Evolutionary conservation across 2,113 vertebrate genomes (phyloP).

Genomic region (Dendropsophus ebraccatus): DNA sequence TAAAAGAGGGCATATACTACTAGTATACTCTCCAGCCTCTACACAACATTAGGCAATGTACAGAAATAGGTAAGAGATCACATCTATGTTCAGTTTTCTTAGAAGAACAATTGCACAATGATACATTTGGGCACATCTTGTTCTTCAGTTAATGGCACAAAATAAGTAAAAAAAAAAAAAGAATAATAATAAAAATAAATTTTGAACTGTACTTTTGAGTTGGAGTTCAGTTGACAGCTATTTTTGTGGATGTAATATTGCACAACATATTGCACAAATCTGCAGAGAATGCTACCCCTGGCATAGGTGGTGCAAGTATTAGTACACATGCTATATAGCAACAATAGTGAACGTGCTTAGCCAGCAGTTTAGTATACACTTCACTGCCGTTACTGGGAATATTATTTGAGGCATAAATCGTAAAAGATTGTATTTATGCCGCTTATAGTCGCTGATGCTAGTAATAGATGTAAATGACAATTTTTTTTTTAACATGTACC

Average conservation of each 20-base stretch:
- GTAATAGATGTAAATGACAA: not conserved
- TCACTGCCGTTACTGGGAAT: not conserved
- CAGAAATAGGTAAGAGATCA: not conserved
- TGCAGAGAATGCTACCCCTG: not conserved
- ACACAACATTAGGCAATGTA: not conserved
- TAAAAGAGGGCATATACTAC: not conserved
- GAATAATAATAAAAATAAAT: not conserved
- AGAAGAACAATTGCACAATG: not conserved
- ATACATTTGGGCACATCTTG: not conserved
- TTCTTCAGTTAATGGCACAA: slow-evolving; percentile 2
- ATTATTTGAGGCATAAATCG: not conserved
- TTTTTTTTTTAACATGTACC: not conserved
- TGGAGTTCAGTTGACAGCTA: not conserved
- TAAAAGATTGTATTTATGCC: not conserved
- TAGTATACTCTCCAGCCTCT: not conserved
- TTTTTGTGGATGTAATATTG: not conserved
- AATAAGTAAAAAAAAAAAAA: not conserved
- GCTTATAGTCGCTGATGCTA: not conserved
- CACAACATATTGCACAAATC: not conserved
- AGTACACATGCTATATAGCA: not conserved
- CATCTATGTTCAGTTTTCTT: not conserved
- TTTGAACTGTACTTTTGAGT: not conserved
- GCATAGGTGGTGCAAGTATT: not conserved
- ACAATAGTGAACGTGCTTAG: not conserved
- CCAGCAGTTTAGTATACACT: not conserved